A percentile compares a stretch with the other conserved stretches of the same genome.
Evolutionary conservation across 2,797 vertebrate genomes (phyloP).

Genomic region (Enteromius viviparus): DNA sequence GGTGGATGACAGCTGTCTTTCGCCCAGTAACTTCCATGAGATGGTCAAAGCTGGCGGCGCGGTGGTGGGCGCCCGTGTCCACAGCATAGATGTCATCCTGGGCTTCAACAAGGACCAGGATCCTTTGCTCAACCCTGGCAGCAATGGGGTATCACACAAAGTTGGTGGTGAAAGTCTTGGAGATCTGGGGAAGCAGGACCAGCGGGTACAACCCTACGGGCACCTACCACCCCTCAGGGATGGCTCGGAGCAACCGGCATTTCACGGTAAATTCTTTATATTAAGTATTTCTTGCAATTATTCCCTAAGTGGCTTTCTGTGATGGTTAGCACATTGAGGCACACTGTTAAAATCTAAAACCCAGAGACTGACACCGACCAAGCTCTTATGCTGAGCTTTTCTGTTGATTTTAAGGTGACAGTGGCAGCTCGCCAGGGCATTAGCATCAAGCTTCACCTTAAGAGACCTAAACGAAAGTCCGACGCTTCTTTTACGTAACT

Average conservation of each 20-base stretch:
- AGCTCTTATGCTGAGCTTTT: constrained; percentile 6
- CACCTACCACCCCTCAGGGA: constrained; percentile 69
- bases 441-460: constrained; percentile 1
- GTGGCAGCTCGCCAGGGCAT: background rate
- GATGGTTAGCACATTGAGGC: background rate
- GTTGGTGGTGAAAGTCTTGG: constrained; percentile 66
- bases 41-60: constrained; percentile 77
- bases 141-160: constrained; percentile 65
- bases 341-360: background rate
- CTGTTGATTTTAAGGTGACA: background rate
- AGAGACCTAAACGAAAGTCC: constrained; percentile 31
- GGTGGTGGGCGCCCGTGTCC: constrained; percentile 72
- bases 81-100: constrained; percentile 84
- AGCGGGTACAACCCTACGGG: constrained; percentile 65
- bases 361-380: background rate
- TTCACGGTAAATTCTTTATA: constrained; percentile 71
- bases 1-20: constrained; percentile 83
- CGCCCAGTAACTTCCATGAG: constrained; percentile 80
- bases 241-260: constrained; percentile 66
- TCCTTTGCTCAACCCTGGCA: constrained; percentile 70
- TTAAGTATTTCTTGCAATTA: background rate
- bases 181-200: constrained; percentile 70
- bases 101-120: constrained; percentile 84
- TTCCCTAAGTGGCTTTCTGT: background rate
- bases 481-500: background rate